phyloP scores from a whole-genome alignment of 2,797 vertebrate genomes.

The Mycteria americana region DNA sequence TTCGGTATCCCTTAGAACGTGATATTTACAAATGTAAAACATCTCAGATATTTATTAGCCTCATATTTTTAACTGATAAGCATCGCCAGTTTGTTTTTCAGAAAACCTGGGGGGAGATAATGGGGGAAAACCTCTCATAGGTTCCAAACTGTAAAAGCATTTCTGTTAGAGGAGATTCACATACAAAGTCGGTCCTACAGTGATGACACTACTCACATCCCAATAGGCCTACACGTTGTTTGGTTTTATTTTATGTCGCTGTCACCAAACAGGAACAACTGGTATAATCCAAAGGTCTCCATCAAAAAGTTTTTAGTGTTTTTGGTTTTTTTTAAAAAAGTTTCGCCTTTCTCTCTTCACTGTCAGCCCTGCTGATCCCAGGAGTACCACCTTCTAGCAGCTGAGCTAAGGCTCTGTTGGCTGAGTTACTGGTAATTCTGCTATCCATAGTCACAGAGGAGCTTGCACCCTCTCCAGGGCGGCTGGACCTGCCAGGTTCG shows the following conservation, averaged over 20 bases:
- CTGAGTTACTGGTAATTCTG: neutral
- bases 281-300: neutral
- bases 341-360: neutral
- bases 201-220: neutral
- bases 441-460: accelerated
- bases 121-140: neutral
- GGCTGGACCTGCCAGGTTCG: neutral
- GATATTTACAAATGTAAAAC: neutral
- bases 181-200: neutral
- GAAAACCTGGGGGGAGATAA: neutral
- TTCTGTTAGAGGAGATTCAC: neutral
- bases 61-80: neutral
- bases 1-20: neutral
- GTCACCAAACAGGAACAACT: neutral
- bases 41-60: neutral
- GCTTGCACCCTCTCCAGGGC: neutral
- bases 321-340: too few species aligned
- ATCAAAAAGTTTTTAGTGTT: neutral
- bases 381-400: neutral
- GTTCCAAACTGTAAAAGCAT: neutral
- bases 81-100: neutral
- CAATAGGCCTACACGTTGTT: neutral
- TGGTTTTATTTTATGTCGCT: neutral
- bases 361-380: neutral
- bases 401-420: neutral